phyloP scores from a whole-genome alignment of 2,113 vertebrate genomes.

The Apodemus sylvaticus region DNA sequence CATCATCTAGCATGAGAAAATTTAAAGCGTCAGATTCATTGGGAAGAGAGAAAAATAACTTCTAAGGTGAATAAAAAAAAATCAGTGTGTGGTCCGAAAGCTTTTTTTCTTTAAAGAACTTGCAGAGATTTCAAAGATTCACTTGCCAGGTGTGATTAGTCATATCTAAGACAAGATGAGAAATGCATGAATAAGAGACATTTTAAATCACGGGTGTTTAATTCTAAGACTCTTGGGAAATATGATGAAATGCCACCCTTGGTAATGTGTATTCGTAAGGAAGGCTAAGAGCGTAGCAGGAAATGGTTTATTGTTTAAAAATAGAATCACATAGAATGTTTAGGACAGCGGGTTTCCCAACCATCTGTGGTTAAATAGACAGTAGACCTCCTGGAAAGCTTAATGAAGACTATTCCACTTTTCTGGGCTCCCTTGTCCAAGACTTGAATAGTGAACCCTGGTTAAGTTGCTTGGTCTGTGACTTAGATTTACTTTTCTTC shows the following conservation, averaged over 20 bases:
- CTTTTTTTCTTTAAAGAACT: background rate
- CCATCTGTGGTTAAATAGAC: background rate
- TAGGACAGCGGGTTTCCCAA: background rate
- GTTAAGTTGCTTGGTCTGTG: background rate
- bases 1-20: slow-evolving; percentile 68
- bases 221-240: background rate
- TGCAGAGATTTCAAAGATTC: slow-evolving; percentile 47
- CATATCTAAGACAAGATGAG: slow-evolving; percentile 26
- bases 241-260: background rate
- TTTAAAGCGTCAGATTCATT: slow-evolving; percentile 55
- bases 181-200: background rate
- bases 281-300: background rate
- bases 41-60: slow-evolving; percentile 52
- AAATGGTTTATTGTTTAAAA: background rate
- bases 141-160: slow-evolving; percentile 7
- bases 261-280: background rate
- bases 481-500: background rate
- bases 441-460: background rate
- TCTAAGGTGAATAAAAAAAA: slow-evolving; percentile 45
- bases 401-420: background rate
- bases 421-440: background rate
- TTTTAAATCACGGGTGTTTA: slow-evolving; percentile 9
- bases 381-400: slow-evolving; percentile 19
- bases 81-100: slow-evolving; percentile 66
- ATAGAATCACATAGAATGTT: slow-evolving; percentile 17